Evolutionary conservation across 2,888 invertebrate genomes (phyloP).

Genomic region (Callimorpha dominula): DNA sequence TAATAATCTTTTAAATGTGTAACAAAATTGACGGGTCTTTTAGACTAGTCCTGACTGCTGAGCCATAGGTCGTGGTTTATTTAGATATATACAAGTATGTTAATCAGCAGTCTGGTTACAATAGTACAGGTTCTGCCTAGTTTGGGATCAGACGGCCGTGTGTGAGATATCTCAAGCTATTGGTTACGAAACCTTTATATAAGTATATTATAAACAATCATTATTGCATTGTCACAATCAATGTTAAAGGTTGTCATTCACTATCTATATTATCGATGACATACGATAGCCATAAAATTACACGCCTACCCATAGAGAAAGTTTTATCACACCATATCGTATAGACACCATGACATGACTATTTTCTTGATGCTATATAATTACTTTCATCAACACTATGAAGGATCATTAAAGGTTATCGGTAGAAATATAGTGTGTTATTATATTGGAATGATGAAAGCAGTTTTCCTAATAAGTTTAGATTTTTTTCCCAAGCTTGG

Average conservation of each 20-base stretch:
- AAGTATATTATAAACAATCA: not conserved
- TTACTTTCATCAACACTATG: not conserved
- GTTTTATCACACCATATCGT: not conserved
- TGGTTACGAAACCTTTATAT: no score
- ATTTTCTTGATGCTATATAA: conserved; percentile 2
- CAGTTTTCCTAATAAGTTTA: not conserved
- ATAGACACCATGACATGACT: not conserved
- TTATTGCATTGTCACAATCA: not conserved
- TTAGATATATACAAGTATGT: no score
- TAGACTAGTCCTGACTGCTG: no score
- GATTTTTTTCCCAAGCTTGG: no score
- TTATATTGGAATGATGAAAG: not conserved
- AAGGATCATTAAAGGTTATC: not conserved
- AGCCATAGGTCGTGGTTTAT: no score
- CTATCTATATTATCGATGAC: not conserved
- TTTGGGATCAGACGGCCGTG: no score
- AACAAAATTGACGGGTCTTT: no score
- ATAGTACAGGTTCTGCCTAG: no score
- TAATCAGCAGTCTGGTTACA: no score
- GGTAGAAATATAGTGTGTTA: not conserved
- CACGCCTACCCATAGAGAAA: not conserved
- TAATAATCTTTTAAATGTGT: no score
- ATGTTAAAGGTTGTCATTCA: not conserved
- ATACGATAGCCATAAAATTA: not conserved
- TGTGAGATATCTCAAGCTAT: no score